These are phyloP conservation scores for Molossus molossus DNA, from an alignment of 2,797 vertebrate genomes.

Conservation along the genomic window DNA sequence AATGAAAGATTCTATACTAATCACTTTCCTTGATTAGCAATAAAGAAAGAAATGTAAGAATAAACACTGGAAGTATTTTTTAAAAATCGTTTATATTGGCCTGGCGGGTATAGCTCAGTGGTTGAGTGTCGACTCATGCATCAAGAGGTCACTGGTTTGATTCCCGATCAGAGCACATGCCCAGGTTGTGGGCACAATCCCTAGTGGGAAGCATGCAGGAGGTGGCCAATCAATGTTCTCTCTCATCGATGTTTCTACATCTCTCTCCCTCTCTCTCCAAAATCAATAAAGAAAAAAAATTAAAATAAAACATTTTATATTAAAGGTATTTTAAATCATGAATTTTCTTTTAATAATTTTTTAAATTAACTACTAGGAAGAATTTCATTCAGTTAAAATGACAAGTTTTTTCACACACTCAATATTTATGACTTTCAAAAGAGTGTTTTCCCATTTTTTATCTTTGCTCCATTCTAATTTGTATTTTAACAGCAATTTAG, in stretches of 20 bases:
- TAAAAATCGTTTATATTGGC: neutral
- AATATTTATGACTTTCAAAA: slow-evolving; percentile 21
- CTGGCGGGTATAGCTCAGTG: no score
- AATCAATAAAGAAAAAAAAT: no score
- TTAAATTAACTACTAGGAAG: neutral
- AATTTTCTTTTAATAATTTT: slow-evolving; percentile 61
- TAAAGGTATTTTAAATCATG: neutral
- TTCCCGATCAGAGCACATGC: no score
- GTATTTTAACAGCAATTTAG: slow-evolving; percentile 36
- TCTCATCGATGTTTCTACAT: no score
- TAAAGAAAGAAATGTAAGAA: neutral
- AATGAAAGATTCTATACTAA: slow-evolving; percentile 28
- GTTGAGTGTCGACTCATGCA: no score
- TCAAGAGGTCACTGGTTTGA: no score
- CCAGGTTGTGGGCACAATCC: no score
- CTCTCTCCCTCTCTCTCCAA: no score
- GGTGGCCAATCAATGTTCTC: no score
- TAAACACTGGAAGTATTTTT: neutral
- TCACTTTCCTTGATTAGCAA: neutral
- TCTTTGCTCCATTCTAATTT: neutral
- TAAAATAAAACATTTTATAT: neutral
- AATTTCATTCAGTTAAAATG: slow-evolving; percentile 4
- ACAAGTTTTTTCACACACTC: neutral
- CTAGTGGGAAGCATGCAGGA: no score
- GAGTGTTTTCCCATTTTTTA: neutral